These are phyloP conservation scores for Syngnathus scovelli DNA, from an alignment of 2,113 vertebrate genomes.

Conservation along the genomic window DNA sequence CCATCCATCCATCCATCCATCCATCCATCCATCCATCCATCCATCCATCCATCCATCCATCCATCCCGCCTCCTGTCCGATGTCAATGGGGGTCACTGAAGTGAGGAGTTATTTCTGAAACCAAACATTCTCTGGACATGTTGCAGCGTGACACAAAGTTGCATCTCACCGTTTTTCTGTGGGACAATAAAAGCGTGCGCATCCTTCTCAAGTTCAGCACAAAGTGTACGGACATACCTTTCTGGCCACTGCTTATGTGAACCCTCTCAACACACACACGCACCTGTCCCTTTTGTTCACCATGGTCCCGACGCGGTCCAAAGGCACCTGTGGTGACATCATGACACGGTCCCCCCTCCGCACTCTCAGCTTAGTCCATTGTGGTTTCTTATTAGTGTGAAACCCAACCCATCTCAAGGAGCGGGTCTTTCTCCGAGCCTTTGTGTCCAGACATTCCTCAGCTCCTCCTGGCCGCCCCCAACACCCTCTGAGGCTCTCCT, in stretches of 20 bases:
- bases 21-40: slow-evolving; percentile 15
- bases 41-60: slow-evolving; percentile 8
- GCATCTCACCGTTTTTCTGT: neutral
- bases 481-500: slow-evolving; percentile 25
- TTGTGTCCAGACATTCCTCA: slow-evolving; percentile 61
- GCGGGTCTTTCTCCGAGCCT: slow-evolving; percentile 41
- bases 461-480: slow-evolving; percentile 34
- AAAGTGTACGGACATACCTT: slow-evolving; percentile 23
- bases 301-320: slow-evolving; percentile 13
- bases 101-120: slow-evolving; percentile 5
- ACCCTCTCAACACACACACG: slow-evolving; percentile 10
- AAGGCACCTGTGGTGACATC: slow-evolving; percentile 55
- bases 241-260: slow-evolving; percentile 4
- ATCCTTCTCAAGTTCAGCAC: neutral
- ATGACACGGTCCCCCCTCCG: slow-evolving; percentile 31
- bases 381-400: slow-evolving; percentile 48
- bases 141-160: slow-evolving; percentile 29
- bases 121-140: slow-evolving; percentile 30
- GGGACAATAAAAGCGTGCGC: neutral
- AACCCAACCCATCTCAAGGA: slow-evolving; percentile 55
- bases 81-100: slow-evolving; percentile 8
- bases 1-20: slow-evolving; percentile 13
- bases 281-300: slow-evolving; percentile 57
- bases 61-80: slow-evolving; percentile 34
- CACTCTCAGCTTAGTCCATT: slow-evolving; percentile 30